Conservation (phyloP, 2,113 vertebrate species). For the Furnarius figulus region DNA sequence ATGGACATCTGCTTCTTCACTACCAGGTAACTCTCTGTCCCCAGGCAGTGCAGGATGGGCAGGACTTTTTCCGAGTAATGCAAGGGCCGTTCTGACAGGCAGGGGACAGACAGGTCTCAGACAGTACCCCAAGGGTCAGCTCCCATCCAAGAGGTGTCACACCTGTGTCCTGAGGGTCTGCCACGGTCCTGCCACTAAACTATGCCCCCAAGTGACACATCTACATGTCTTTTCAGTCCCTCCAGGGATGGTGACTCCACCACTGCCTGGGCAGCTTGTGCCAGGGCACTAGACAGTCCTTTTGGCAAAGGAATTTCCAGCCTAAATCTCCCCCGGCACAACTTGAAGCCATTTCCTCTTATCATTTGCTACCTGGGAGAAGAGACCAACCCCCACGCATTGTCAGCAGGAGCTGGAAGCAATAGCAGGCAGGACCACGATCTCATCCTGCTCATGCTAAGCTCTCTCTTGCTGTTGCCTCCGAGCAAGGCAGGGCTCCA, state of each 20-base stretch:
- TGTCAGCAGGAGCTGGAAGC: not conserved
- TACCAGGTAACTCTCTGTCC: slow-evolving; percentile 85
- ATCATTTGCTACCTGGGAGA: not conserved
- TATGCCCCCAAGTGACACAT: not conserved
- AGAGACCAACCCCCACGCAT: not conserved
- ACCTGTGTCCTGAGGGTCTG: not conserved
- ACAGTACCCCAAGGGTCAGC: not conserved
- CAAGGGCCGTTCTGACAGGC: slow-evolving; percentile 84
- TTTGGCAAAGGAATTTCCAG: not conserved
- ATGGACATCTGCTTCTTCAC: slow-evolving; percentile 89
- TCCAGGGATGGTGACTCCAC: not conserved
- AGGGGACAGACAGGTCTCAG: not conserved
- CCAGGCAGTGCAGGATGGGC: slow-evolving; percentile 87
- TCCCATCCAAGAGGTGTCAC: not conserved
- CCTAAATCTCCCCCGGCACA: not conserved
- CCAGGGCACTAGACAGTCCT: not conserved
- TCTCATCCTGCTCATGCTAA: not conserved
- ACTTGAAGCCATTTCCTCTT: not conserved
- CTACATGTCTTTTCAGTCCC: not conserved
- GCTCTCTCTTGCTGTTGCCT: not conserved
- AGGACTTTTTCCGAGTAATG: slow-evolving; percentile 90
- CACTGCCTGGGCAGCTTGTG: not conserved
- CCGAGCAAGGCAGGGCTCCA: not conserved
- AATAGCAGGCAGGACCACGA: not conserved
- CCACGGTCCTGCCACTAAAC: not conserved